Conservation (phyloP, 2,113 vertebrate genomes). For the Daubentonia madagascariensis region DNA sequence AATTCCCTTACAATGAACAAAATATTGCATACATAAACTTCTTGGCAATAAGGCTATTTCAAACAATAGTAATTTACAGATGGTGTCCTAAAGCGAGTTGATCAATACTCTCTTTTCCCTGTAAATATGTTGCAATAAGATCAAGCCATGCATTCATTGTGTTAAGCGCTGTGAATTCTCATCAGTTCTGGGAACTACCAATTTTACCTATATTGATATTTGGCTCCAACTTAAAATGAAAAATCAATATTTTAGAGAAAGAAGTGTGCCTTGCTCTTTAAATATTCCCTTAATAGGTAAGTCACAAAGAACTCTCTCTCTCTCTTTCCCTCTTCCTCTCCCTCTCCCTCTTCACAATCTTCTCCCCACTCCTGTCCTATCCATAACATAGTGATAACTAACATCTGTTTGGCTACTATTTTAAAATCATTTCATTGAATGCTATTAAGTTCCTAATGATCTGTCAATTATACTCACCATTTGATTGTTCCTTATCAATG, state of each 20-base stretch:
- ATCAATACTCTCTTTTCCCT: slow-evolving; percentile 64
- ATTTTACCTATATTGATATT: slow-evolving; percentile 74
- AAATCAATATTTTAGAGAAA: slow-evolving; percentile 74
- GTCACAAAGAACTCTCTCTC: background rate
- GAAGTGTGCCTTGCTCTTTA: slow-evolving; percentile 49
- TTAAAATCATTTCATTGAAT: background rate
- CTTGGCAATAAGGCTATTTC: slow-evolving; percentile 41
- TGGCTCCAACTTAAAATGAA: slow-evolving; percentile 70
- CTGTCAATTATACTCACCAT: background rate
- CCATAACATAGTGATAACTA: background rate
- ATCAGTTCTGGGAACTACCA: slow-evolving; percentile 72
- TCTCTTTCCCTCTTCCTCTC: background rate
- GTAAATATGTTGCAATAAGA: slow-evolving; percentile 63
- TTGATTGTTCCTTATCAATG: background rate
- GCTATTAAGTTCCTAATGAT: background rate
- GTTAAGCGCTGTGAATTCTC: slow-evolving; percentile 70
- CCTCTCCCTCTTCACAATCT: background rate
- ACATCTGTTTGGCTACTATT: background rate
- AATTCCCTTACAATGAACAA: slow-evolving; percentile 40
- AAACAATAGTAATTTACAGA: slow-evolving; percentile 63
- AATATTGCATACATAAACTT: background rate
- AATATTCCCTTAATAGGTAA: slow-evolving; percentile 46
- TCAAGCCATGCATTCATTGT: slow-evolving; percentile 70
- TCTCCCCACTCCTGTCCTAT: background rate
- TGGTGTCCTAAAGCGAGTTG: slow-evolving; percentile 12